Evolutionary conservation across 2,113 vertebrate genomes (phyloP).

Genomic region (Rhinogobius similis): DNA sequence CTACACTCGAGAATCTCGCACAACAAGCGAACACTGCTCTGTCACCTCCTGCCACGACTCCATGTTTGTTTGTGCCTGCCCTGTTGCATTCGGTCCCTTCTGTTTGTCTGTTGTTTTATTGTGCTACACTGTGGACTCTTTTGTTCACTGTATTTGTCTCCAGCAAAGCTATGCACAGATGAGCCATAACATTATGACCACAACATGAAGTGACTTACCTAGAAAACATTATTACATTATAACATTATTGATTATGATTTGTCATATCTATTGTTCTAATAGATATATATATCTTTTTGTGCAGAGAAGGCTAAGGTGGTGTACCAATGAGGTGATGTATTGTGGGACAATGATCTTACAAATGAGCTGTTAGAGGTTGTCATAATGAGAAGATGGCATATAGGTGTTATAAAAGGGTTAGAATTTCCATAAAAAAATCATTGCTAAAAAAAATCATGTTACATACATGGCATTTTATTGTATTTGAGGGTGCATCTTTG

Average conservation of each 20-base stretch:
- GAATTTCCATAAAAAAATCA: too few relatives aligned
- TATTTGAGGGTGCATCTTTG: not conserved
- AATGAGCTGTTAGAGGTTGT: too few relatives aligned
- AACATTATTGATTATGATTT: not conserved
- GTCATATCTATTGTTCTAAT: not conserved
- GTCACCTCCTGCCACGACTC: slow-evolving; percentile 62
- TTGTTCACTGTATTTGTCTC: slow-evolving; percentile 49
- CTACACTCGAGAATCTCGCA: slow-evolving; percentile 41
- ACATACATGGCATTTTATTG: not conserved
- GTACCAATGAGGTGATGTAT: not conserved
- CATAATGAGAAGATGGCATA: too few relatives aligned
- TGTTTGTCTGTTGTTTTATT: slow-evolving; percentile 63
- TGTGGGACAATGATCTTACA: not conserved
- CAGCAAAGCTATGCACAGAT: slow-evolving; percentile 2
- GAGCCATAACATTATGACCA: not conserved
- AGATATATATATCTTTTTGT: too few relatives aligned
- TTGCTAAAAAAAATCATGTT: too few relatives aligned
- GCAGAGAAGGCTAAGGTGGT: not conserved
- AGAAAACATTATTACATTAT: not conserved
- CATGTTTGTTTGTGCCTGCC: slow-evolving; percentile 70
- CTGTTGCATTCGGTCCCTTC: slow-evolving; percentile 64
- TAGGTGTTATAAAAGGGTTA: too few relatives aligned
- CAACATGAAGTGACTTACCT: not conserved
- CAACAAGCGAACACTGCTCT: slow-evolving; percentile 32
- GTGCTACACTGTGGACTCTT: slow-evolving; percentile 48